A percentile compares a stretch with the other conserved stretches of the same genome.
Evolutionary conservation across 2,888 invertebrate species (phyloP).

Genomic region (Dynastes tityus): DNA sequence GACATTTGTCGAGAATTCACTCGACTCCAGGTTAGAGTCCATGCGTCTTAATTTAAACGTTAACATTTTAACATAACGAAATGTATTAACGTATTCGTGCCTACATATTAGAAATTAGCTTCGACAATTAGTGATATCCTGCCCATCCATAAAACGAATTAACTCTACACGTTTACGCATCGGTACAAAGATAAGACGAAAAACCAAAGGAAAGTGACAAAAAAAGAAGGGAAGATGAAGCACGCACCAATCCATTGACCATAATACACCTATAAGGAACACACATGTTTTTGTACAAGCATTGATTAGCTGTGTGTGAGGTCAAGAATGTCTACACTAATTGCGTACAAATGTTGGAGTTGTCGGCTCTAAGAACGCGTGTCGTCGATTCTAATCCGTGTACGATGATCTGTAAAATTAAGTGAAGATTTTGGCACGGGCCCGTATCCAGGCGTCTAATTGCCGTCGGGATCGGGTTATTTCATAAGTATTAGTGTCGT

Average conservation of each 20-base stretch:
- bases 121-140: constrained; percentile 8
- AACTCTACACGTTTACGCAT: constrained; percentile 2
- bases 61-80: no score
- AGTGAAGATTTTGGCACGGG: constrained; percentile 67
- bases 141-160: background rate
- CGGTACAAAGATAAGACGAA: background rate
- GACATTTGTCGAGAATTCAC: no score
- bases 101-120: background rate
- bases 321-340: constrained; percentile 56
- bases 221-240: no score
- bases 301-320: constrained; percentile 54
- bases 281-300: background rate
- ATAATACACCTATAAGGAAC: background rate
- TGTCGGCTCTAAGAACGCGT: constrained; percentile 6
- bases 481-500: no score
- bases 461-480: constrained; percentile 21
- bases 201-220: no score
- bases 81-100: no score
- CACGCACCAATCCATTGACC: no score
- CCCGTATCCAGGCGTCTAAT: constrained; percentile 60
- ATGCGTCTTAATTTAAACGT: no score
- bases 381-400: constrained; percentile 55
- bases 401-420: constrained; percentile 62
- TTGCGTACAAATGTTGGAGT: constrained; percentile 50
- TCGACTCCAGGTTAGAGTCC: no score